Conservation (phyloP, 2,113 vertebrate genomes). For the Spermophilus dauricus region DNA sequence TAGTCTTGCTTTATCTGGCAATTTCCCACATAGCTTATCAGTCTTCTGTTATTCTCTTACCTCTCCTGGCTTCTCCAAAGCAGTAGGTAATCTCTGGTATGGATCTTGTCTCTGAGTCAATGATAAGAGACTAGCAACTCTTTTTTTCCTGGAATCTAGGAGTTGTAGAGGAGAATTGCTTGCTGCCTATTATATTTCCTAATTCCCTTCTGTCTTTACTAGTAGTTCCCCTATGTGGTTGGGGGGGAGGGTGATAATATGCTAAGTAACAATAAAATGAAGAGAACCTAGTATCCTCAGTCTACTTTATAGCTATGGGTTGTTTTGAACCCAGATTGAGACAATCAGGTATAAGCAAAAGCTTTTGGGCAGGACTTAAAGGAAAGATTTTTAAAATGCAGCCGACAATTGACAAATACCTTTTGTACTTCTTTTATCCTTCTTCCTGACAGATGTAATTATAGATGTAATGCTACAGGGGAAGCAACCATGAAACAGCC, state of each 20-base stretch:
- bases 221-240: background rate
- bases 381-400: slow-evolving; percentile 30
- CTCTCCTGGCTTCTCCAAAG: background rate
- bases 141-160: background rate
- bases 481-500: background rate
- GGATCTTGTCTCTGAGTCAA: background rate
- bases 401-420: background rate
- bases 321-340: background rate
- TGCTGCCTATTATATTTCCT: background rate
- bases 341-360: background rate
- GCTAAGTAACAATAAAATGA: background rate
- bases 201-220: background rate
- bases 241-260: background rate
- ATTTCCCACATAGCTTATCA: background rate
- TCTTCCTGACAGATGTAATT: background rate
- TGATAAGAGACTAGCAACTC: background rate
- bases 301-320: background rate
- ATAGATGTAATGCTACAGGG: background rate
- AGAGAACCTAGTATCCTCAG: background rate
- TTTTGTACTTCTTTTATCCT: background rate
- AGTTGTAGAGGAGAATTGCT: background rate
- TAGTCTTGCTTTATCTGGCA: background rate
- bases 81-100: background rate
- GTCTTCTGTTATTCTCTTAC: background rate
- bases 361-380: background rate